Evolutionary conservation across 2,113 vertebrate genomes (phyloP).

Genomic region (Lagopus leucura): DNA sequence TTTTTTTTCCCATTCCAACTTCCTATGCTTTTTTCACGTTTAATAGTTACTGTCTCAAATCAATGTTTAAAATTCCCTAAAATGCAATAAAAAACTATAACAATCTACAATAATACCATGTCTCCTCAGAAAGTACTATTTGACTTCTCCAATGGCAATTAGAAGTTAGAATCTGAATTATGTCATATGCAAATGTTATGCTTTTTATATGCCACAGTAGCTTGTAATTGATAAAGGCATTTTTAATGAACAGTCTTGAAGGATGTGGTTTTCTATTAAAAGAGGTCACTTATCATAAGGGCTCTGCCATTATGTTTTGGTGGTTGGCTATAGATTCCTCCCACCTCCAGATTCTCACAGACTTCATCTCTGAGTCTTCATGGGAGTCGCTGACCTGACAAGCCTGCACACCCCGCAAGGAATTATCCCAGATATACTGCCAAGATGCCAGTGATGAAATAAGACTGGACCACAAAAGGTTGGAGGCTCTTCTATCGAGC

Average conservation of each 20-base stretch:
- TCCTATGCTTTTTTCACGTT: neutral
- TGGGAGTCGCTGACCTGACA: neutral
- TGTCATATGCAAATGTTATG: neutral
- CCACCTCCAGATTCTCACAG: neutral
- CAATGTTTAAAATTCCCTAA: neutral
- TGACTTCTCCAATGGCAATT: neutral
- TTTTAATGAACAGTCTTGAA: constrained; percentile 17
- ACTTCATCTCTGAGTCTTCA: neutral
- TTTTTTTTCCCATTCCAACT: neutral
- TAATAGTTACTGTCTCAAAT: neutral
- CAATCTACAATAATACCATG: neutral
- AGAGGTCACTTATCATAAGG: neutral
- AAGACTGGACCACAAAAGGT: neutral
- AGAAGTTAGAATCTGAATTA: neutral
- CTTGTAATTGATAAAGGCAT: neutral
- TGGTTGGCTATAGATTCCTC: neutral
- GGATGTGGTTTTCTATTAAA: constrained; percentile 24
- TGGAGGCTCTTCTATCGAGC: neutral
- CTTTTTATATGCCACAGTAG: neutral
- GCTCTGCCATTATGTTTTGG: neutral
- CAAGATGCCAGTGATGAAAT: neutral
- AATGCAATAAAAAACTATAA: neutral
- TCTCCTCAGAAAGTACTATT: neutral
- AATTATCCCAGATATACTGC: neutral
- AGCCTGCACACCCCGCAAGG: neutral